Base-by-base conservation (phyloP, 2,113 vertebrate genomes). In the Chamaetylas fuelleborni region DNA sequence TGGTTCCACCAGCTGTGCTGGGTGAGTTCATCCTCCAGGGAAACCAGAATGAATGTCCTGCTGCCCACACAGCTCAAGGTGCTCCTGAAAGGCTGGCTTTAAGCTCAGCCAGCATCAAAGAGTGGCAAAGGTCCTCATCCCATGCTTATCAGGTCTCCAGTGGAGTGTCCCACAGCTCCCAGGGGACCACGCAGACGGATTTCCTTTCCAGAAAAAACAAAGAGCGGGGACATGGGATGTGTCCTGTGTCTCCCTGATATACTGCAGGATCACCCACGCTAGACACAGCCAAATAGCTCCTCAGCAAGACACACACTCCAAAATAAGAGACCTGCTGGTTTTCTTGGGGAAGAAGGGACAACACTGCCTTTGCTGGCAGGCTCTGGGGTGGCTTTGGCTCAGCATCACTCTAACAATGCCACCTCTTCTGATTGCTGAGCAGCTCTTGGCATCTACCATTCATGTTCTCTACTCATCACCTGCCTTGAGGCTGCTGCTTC, bases 131-230 rank as follows among this genome's bases (percentile, higher is more conserved):
- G 67, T 87, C 83, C 69, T 81, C 5, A 11, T 91, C 23, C 60
- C 0, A 0, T 1, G 13, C 83, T 91, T 95, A 84, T 91, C 91
- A 57, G 80, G 86, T 65, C 91, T 96, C 83, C 72, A 84, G 86
- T 0, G 6, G 42, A 87, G 73, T 1, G 12, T 83, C 72, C 70
- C 11, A 5, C 33, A 50, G 72, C 78, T 95, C 93, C 81, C 87
- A 36, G 15, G 69, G 78, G 83, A 77, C 29, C 60, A 13, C 0
- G 1, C 77, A 89, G 87, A 31, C 8, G 19, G 81, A 95, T 90
- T 96, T 96, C 90, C 92, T 91, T 79, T 57, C 78, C 85, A 85
- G 92, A 31, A 90, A 50, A 92, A 92, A 91, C 87, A 94, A 94
- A 95, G 73, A 94, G 28, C 8, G 6, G 90, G 90, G 93, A 87